Percentiles rank a stretch among this genome's conserved stretches.
Conservation (phyloP, 2,797 vertebrate species). For the Hafferia zeledoni region DNA sequence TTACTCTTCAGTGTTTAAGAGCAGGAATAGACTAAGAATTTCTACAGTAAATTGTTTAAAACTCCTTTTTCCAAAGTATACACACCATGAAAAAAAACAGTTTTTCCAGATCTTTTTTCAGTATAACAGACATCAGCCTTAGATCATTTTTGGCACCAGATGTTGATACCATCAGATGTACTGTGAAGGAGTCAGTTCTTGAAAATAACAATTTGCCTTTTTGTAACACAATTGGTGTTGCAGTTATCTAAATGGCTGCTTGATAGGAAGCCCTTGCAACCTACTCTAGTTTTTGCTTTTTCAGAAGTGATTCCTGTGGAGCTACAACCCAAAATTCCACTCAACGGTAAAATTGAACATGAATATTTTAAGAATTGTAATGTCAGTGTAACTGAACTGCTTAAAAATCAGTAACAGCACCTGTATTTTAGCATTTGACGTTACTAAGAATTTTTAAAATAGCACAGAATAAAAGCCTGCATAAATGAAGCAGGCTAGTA, state of each 20-base stretch:
- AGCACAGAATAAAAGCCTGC: not conserved
- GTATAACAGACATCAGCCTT: not conserved
- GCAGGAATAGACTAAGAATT: not conserved
- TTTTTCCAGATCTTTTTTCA: not conserved
- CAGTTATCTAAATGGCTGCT: not conserved
- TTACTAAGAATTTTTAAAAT: not conserved
- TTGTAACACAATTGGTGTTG: not conserved
- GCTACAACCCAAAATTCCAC: not conserved
- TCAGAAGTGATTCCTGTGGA: not conserved
- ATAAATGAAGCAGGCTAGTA: not conserved
- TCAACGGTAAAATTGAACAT: not conserved
- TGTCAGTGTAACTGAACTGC: not conserved
- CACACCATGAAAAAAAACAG: not conserved
- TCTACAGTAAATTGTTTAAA: not conserved
- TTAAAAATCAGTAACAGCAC: not conserved
- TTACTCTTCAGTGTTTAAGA: not conserved
- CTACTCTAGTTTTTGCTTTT: conserved; percentile 32
- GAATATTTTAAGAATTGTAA: not conserved
- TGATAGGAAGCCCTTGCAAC: not conserved
- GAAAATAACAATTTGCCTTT: conserved; percentile 24
- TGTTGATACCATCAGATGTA: not conserved
- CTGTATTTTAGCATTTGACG: not conserved
- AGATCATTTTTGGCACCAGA: not conserved
- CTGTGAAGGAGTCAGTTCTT: not conserved
- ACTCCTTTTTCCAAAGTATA: not conserved